phyloP scores from a whole-genome alignment of 2,888 invertebrate species.

The Synergus itoensis region DNA sequence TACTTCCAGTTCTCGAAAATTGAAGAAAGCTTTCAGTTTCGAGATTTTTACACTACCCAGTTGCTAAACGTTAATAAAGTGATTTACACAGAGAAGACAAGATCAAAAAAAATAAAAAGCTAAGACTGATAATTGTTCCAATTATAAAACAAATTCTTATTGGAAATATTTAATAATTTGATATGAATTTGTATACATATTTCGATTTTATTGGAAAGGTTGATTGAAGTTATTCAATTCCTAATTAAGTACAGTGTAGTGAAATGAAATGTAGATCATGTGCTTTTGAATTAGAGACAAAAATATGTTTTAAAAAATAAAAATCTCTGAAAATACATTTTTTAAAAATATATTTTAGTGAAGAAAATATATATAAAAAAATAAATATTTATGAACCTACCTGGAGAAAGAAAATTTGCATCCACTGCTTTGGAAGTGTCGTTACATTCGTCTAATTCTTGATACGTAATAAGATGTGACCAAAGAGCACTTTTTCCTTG shows the following conservation, averaged over 20 bases:
- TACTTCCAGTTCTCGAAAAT: no score
- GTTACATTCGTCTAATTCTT: conserved; percentile 88
- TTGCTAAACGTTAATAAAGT: neutral
- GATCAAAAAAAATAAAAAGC: neutral
- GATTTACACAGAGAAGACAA: neutral
- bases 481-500: conserved; percentile 98
- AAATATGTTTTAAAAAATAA: neutral
- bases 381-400: conserved; percentile 73
- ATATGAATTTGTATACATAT: neutral
- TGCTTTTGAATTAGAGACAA: neutral
- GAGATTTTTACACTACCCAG: no score
- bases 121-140: neutral
- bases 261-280: neutral
- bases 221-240: neutral
- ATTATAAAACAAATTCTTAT: neutral
- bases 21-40: no score
- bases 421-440: conserved; percentile 81
- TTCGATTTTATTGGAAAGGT: neutral
- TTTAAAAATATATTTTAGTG: neutral
- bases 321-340: neutral
- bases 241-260: neutral
- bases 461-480: conserved; percentile 95
- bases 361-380: neutral
- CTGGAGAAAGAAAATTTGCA: conserved; percentile 82
- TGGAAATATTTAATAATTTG: neutral